Conservation (phyloP, 2,888 invertebrate species). For the Cerastoderma edule region DNA sequence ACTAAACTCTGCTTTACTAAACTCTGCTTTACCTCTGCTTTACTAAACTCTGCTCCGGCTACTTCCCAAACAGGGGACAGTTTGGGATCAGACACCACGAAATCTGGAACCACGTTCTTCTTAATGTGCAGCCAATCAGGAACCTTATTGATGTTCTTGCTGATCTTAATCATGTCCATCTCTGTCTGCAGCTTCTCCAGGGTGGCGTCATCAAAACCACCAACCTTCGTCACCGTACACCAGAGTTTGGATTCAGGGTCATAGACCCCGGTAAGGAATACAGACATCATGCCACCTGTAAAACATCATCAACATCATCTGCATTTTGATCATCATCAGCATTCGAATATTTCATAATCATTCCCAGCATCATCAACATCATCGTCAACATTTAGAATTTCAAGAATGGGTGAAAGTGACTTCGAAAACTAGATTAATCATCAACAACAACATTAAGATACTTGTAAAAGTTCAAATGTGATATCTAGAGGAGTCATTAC, state of each 20-base stretch:
- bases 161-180: slow-evolving; percentile 91
- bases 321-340: too few relatives aligned
- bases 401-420: too few relatives aligned
- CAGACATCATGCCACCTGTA: slow-evolving; percentile 93
- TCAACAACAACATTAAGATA: too few relatives aligned
- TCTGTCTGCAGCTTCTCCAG: slow-evolving; percentile 89
- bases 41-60: slow-evolving; percentile 88
- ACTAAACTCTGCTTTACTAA: neutral
- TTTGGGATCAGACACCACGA: slow-evolving; percentile 92
- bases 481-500: too few relatives aligned
- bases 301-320: neutral
- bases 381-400: too few relatives aligned
- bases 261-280: slow-evolving; percentile 96
- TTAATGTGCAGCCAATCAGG: slow-evolving; percentile 93
- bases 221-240: slow-evolving; percentile 94
- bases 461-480: too few relatives aligned
- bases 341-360: too few relatives aligned
- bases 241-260: slow-evolving; percentile 88
- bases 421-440: too few relatives aligned
- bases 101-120: slow-evolving; percentile 94
- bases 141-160: slow-evolving; percentile 85
- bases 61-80: slow-evolving; percentile 95
- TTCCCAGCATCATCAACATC: too few relatives aligned
- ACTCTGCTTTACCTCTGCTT: slow-evolving; percentile 80
- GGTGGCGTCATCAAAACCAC: slow-evolving; percentile 94